Conservation (phyloP, 2,888 invertebrate genomes). For the Matsumyia berberina region DNA sequence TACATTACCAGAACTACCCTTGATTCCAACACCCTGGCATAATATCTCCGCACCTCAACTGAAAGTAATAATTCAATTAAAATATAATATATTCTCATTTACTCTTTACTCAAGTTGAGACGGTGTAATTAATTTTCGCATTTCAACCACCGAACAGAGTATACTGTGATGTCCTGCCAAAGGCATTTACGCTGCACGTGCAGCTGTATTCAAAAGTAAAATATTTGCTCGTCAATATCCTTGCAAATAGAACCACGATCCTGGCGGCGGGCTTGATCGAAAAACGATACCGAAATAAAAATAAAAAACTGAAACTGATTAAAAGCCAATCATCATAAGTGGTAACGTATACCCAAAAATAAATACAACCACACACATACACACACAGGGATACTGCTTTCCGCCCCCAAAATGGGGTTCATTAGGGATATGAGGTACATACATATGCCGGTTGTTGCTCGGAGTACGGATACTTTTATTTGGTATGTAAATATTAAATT, state of each 20-base stretch:
- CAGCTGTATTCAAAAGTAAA: constrained; percentile 32
- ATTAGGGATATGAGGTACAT: constrained; percentile 44
- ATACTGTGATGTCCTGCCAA: constrained; percentile 2
- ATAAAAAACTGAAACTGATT: constrained; percentile 59
- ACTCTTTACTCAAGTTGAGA: constrained; percentile 25
- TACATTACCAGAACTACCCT: constrained; percentile 26
- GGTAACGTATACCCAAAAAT: constrained; percentile 44
- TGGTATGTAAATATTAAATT: constrained; percentile 69
- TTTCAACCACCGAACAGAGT: constrained; percentile 8
- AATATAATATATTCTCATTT: constrained; percentile 51
- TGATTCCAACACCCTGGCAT: constrained; percentile 8
- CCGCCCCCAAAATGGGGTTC: constrained; percentile 24
- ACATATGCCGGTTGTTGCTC: constrained; percentile 51
- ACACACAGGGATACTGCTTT: neutral
- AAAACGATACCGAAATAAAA: constrained; percentile 34
- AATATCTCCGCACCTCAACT: constrained; percentile 2
- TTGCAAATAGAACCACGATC: constrained; percentile 39
- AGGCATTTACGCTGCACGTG: constrained; percentile 6
- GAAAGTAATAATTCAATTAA: constrained; percentile 46
- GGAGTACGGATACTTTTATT: constrained; percentile 59
- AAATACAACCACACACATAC: constrained; percentile 19
- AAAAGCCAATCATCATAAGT: constrained; percentile 71
- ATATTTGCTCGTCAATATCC: constrained; percentile 59
- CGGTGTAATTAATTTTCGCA: constrained; percentile 35
- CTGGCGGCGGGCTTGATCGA: constrained; percentile 8